phyloP scores from a whole-genome alignment of 2,888 invertebrate species.

The Drosophila paramelanica region DNA sequence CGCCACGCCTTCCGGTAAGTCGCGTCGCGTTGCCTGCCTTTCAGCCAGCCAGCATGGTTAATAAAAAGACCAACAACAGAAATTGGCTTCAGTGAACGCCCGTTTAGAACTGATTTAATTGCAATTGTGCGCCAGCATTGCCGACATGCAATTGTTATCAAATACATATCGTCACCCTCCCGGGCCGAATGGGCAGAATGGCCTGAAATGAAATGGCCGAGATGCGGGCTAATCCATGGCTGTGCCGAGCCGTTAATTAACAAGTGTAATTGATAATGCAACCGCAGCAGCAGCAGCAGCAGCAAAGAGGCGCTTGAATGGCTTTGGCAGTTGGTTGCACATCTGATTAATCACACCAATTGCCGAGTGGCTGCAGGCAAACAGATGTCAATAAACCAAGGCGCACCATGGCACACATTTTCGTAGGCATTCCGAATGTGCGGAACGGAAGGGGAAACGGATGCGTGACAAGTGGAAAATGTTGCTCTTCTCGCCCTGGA shows the following conservation, averaged over 20 bases:
- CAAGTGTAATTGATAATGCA: slow-evolving; percentile 76
- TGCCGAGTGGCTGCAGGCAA: slow-evolving; percentile 29
- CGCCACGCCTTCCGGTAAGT: slow-evolving; percentile 44
- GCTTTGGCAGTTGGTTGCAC: slow-evolving; percentile 34
- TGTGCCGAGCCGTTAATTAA: slow-evolving; percentile 65
- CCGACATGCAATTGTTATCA: slow-evolving; percentile 73
- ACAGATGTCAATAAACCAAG: slow-evolving; percentile 69
- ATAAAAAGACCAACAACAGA: slow-evolving; percentile 26
- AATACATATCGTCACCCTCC: slow-evolving; percentile 57
- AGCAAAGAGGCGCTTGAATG: slow-evolving; percentile 23
- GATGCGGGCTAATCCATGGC: slow-evolving; percentile 70
- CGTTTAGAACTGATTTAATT: slow-evolving; percentile 77
- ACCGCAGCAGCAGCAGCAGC: slow-evolving; percentile 7
- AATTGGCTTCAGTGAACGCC: slow-evolving; percentile 59
- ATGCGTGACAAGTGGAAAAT: slow-evolving; percentile 73
- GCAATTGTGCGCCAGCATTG: slow-evolving; percentile 63
- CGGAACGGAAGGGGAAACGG: slow-evolving; percentile 19
- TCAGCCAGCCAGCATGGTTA: slow-evolving; percentile 35
- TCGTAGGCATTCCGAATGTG: slow-evolving; percentile 32
- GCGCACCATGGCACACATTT: slow-evolving; percentile 61
- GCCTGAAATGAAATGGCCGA: slow-evolving; percentile 19
- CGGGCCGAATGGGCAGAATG: slow-evolving; percentile 11
- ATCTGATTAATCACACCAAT: slow-evolving; percentile 65
- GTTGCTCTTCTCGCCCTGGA: slow-evolving; percentile 32
- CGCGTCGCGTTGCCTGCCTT: slow-evolving; percentile 1